Base-by-base conservation (phyloP, 2,888 invertebrate genomes). In the Erebia ligea region DNA sequence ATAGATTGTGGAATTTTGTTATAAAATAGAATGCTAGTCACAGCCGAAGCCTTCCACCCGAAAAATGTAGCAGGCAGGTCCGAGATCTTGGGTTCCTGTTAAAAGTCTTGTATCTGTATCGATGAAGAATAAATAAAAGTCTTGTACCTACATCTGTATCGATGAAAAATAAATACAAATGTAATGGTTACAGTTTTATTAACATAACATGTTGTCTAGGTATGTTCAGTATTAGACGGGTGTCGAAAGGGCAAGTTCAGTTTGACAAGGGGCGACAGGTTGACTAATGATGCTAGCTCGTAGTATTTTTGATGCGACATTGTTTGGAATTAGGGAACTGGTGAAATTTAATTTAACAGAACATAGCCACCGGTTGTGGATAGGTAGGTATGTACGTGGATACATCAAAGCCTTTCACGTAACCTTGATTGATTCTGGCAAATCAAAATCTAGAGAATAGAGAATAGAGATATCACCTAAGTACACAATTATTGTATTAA, bases 261-360 rank as follows among this genome's bases (percentile, higher is more conserved):
- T 86, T 86, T 90, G 91, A 91, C 91, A 88, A 87, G 92, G 93
- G 93, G 88, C 81, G 93, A 93, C 93, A 90, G 84, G 80, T 88
- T 93, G 92, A 93, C 86, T 90, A 92, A 93, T 93, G 88, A 83
- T 81, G 80, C 76, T 79, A 82, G 86, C 84, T 86, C 25, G 25
- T 67, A 85, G 86, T 85, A 85, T 81, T 65, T 70, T 72, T 70
- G 69, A 67, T 70, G 76, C 72, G 74, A 74, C 70, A 69, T 65
- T 71, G 72, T 72, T 74, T 68, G 58, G 73, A 73, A 68, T 69
- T 72, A 73, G 68, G 73, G 66, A 75, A 72, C 72, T 70, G 67
- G 48, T 58, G 58, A 48, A 67, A 67, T 75, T 69, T 76, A 71
- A 76, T 73, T 71, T 70, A 59, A 71, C 58, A 25, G 15, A 58